A percentile compares a stretch with the other conserved stretches of the same genome.
Evolutionary conservation across 2,888 invertebrate species (phyloP).

Genomic region (Parnassius smintheus): DNA sequence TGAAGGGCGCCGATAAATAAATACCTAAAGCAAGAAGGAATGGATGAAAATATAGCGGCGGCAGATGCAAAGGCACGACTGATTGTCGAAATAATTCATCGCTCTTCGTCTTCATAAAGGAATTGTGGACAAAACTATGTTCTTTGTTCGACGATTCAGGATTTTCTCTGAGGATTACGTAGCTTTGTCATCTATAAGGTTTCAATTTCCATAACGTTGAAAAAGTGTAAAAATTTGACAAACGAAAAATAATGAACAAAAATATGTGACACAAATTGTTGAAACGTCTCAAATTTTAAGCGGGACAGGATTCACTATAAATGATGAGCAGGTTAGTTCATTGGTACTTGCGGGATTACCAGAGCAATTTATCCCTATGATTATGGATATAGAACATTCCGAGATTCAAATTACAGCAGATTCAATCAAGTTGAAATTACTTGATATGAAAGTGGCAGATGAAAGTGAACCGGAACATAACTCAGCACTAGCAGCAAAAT

Average conservation of each 20-base stretch:
- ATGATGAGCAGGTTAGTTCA: no score
- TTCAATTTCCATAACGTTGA: constrained; percentile 33
- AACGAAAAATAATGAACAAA: no score
- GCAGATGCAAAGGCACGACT: constrained; percentile 26
- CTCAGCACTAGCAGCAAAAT: no score
- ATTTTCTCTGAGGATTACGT: constrained; percentile 30
- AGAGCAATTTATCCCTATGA: no score
- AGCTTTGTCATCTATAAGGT: constrained; percentile 30
- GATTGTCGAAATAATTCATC: constrained; percentile 15
- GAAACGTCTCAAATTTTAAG: constrained; percentile 32
- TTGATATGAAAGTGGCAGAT: no score
- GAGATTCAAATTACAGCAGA: no score
- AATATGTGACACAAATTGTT: constrained; percentile 33
- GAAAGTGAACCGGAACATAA: no score
- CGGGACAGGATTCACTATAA: constrained; percentile 30
- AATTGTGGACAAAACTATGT: constrained; percentile 31
- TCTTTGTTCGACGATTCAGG: constrained; percentile 33
- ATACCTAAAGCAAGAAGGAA: constrained; percentile 8
- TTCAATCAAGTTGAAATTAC: no score
- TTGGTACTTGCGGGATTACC: no score
- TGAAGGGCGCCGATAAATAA: constrained; percentile 27
- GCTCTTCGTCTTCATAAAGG: constrained; percentile 31
- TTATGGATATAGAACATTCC: no score
- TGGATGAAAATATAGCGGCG: constrained; percentile 6
- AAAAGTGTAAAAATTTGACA: constrained; percentile 33